These are phyloP conservation scores for Pharmacophagus antenor DNA, from an alignment of 2,888 invertebrate genomes.

Conservation along the genomic window DNA sequence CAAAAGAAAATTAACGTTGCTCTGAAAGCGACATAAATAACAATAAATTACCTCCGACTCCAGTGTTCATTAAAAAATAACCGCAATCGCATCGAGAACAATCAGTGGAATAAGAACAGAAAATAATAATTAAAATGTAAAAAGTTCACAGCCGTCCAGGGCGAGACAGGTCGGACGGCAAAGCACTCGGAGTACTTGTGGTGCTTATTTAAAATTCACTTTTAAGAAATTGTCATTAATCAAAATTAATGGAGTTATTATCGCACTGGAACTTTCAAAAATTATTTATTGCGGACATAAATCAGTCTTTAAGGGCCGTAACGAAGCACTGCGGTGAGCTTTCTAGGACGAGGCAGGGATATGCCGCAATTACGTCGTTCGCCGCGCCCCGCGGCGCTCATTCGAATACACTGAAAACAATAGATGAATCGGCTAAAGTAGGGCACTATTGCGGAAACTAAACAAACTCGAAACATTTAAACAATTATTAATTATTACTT, in stretches of 20 bases:
- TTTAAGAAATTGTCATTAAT: constrained; percentile 79
- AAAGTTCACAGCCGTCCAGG: constrained; percentile 54
- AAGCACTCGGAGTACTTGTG: constrained; percentile 38
- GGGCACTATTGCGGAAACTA: constrained; percentile 19
- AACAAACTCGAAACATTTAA: constrained; percentile 1
- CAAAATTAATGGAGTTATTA: constrained; percentile 81
- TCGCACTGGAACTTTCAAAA: constrained; percentile 79
- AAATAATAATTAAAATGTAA: constrained; percentile 65
- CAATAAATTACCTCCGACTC: constrained; percentile 30
- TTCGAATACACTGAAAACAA: constrained; percentile 28
- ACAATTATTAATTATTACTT: background rate
- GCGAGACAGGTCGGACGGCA: constrained; percentile 53
- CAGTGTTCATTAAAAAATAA: constrained; percentile 44
- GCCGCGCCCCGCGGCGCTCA: constrained; percentile 30
- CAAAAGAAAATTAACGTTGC: constrained; percentile 29
- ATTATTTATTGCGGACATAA: constrained; percentile 77
- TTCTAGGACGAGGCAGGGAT: constrained; percentile 70
- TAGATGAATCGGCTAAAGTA: constrained; percentile 19
- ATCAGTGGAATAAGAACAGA: constrained; percentile 52
- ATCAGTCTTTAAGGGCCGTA: constrained; percentile 77
- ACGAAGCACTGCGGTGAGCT: constrained; percentile 67
- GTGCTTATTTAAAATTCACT: constrained; percentile 69
- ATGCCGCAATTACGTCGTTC: constrained; percentile 48
- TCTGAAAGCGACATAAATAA: constrained; percentile 27
- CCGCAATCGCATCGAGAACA: constrained; percentile 61